Percentiles rank a stretch among this genome's conserved stretches.
Evolutionary conservation across 2,113 vertebrate genomes (phyloP).

Genomic region (Psettodes erumei): DNA sequence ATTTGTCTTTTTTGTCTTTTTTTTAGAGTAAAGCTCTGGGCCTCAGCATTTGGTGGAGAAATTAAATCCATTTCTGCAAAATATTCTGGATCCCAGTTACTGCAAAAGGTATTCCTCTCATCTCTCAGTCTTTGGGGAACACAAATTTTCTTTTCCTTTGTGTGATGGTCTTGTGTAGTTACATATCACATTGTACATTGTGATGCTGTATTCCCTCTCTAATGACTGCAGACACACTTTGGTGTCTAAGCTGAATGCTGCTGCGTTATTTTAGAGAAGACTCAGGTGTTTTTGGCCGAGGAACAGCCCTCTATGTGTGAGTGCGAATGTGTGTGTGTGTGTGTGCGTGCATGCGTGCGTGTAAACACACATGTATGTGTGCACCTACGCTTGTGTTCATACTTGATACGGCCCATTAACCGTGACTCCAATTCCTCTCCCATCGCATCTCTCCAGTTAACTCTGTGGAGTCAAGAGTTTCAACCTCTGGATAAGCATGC

Average conservation of each 20-base stretch:
- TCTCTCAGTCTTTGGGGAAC: constrained; percentile 2
- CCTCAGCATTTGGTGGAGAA: constrained; percentile 98
- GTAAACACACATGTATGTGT: not conserved
- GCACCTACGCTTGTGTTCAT: constrained; percentile 35
- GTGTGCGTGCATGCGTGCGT: constrained; percentile 32
- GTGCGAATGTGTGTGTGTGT: constrained; percentile 26
- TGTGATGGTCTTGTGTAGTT: constrained; percentile 51
- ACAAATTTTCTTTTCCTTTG: constrained; percentile 32
- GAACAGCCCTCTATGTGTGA: constrained; percentile 28
- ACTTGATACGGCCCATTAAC: constrained; percentile 78
- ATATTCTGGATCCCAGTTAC: constrained; percentile 96
- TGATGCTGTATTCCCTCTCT: constrained; percentile 49
- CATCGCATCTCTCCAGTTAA: constrained; percentile 77
- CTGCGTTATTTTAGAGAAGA: constrained; percentile 71
- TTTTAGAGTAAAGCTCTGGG: constrained; percentile 96
- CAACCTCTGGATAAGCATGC: constrained; percentile 73
- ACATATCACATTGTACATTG: constrained; percentile 38
- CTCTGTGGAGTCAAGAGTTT: constrained; percentile 74
- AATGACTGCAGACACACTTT: constrained; percentile 68
- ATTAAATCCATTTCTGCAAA: constrained; percentile 98
- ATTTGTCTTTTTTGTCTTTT: constrained; percentile 28
- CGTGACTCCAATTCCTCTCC: constrained; percentile 72
- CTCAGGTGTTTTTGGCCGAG: constrained; percentile 77
- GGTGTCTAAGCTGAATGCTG: constrained; percentile 72
- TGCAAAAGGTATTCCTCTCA: constrained; percentile 91